Percentiles rank a stretch among this genome's conserved stretches.
Evolutionary conservation across 2,113 vertebrate genomes (phyloP).

Genomic region (Pseudopodoces humilis): DNA sequence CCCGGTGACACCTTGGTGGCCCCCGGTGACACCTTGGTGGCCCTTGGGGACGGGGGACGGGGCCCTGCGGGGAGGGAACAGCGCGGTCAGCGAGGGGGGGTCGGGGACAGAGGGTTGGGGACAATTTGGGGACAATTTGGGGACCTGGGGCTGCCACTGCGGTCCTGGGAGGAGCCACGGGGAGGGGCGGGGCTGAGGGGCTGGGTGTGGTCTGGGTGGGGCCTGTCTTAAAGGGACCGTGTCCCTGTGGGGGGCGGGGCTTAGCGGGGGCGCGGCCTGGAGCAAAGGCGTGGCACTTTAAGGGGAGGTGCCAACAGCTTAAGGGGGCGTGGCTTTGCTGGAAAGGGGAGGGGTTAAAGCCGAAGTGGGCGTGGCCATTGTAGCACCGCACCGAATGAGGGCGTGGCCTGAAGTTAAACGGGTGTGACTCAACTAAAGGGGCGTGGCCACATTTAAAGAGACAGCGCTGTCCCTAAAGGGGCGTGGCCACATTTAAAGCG

Average conservation of each 20-base stretch:
- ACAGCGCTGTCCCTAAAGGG: neutral
- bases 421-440: too few relatives aligned
- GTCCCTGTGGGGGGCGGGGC: fast-evolving
- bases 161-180: neutral
- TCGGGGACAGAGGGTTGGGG: neutral
- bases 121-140: neutral
- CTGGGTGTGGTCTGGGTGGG: neutral
- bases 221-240: neutral
- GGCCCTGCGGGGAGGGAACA: neutral
- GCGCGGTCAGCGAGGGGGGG: neutral
- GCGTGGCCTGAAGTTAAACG: fast-evolving
- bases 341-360: fast-evolving
- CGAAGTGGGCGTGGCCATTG: neutral
- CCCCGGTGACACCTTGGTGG: neutral
- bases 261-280: fast-evolving
- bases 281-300: fast-evolving
- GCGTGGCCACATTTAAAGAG: too few relatives aligned
- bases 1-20: neutral
- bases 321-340: fast-evolving
- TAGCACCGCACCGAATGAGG: fast-evolving
- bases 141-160: neutral
- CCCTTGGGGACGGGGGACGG: neutral
- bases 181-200: neutral
- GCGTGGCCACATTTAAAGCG: neutral
- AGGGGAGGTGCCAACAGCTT: fast-evolving